Conservation (phyloP, 2,888 invertebrate species). For the Oligia strigilis region DNA sequence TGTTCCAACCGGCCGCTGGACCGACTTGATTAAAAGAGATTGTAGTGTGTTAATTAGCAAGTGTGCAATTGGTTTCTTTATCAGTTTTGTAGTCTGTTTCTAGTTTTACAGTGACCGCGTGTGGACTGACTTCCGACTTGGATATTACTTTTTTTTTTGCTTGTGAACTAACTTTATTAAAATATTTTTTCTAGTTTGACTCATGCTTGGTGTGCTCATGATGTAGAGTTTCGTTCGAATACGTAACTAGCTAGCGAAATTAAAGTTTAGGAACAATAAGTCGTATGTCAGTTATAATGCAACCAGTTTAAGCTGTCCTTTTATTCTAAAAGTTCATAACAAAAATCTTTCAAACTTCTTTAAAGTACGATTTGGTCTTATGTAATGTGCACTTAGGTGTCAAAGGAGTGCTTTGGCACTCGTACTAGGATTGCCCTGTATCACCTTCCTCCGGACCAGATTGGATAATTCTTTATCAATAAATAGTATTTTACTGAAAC, state of each 20-base stretch:
- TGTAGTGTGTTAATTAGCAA: constrained; percentile 41
- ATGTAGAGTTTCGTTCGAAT: background rate
- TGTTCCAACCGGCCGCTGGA: constrained; percentile 22
- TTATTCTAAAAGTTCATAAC: background rate
- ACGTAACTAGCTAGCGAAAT: background rate
- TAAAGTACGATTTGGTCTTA: too few species aligned
- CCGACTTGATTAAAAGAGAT: constrained; percentile 40
- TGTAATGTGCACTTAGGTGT: background rate
- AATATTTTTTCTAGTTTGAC: background rate
- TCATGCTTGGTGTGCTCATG: background rate
- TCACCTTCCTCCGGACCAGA: background rate
- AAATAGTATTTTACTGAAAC: background rate
- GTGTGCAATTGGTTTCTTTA: constrained; percentile 28
- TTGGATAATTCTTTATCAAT: background rate
- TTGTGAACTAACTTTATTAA: background rate
- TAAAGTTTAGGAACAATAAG: background rate
- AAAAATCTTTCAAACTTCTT: too few species aligned
- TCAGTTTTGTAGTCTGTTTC: constrained; percentile 6
- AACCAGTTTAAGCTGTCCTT: background rate
- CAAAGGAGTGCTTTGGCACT: background rate
- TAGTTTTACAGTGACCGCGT: background rate
- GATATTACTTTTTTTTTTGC: background rate
- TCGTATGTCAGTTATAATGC: rapidly evolving
- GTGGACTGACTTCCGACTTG: background rate
- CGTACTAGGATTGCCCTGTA: background rate